Evolutionary conservation across 2,888 invertebrate species (phyloP).

Genomic region (Chrysina gloriosa): DNA sequence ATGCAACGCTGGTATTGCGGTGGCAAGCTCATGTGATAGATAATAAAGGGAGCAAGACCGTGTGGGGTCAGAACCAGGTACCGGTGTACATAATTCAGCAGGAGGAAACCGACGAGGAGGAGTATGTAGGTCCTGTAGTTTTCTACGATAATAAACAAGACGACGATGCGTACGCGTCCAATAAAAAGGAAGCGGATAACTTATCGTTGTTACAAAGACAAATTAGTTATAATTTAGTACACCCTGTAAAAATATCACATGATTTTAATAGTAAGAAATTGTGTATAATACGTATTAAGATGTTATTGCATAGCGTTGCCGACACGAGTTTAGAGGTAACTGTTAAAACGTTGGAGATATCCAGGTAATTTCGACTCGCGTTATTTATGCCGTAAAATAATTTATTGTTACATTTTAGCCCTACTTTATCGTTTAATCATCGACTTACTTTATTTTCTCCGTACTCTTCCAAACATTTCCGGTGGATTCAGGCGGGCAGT

Average conservation of each 20-base stretch:
- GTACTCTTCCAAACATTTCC: constrained; percentile 60
- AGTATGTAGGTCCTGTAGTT: constrained; percentile 62
- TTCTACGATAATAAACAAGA: constrained; percentile 64
- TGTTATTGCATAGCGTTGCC: constrained; percentile 77
- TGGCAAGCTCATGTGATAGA: constrained; percentile 65
- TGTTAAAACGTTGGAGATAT: constrained; percentile 71
- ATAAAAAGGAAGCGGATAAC: constrained; percentile 53
- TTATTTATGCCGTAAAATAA: background rate
- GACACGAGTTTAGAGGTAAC: constrained; percentile 70
- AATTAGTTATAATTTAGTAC: constrained; percentile 71
- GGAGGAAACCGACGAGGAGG: constrained; percentile 56
- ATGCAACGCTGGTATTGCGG: constrained; percentile 60
- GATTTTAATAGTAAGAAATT: constrained; percentile 72
- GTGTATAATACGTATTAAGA: constrained; percentile 76
- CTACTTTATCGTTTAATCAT: constrained; percentile 32
- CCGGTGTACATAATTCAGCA: constrained; percentile 45
- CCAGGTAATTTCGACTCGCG: constrained; percentile 65
- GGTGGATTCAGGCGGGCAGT: constrained; percentile 61
- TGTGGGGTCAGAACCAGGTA: constrained; percentile 72
- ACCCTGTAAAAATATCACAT: constrained; percentile 71
- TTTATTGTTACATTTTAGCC: constrained; percentile 43
- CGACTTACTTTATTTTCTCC: constrained; percentile 53
- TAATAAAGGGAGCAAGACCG: constrained; percentile 67
- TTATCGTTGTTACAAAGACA: constrained; percentile 56
- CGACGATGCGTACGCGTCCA: constrained; percentile 50